Base-by-base conservation (phyloP, 2,888 invertebrate genomes). In the Litoditis marina region DNA sequence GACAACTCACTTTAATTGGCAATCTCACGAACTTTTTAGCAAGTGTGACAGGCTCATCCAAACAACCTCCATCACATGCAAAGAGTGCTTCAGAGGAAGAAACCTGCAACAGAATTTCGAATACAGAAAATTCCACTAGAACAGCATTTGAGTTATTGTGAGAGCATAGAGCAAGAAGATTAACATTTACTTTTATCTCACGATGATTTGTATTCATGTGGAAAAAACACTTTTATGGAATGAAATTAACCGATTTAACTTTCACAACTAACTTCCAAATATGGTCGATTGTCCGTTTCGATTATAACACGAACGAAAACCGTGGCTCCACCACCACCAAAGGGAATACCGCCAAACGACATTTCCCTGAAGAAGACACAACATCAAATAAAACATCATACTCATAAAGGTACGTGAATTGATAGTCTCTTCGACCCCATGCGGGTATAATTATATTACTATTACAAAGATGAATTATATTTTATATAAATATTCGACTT, bases 31-130 rank as follows among this genome's bases (percentile, higher is more conserved):
- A 64, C 11, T 46, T 59, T 25, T 72, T 85, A 84, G 84, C 82
- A 42, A 86, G 77, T 36, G 80, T 78, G 16, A 85, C 89, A 0
- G 93, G 92, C 16, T 89, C 87, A 82, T 93, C 92, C n/a, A 92
- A 85, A 81, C 94, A 94, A 0, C 93, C 94, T 0, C 90, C 94
- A 84, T 93, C 93, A 84, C 94, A 94, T 3, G 91, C 94, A 83
- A 68, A 79, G 36, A 79, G 47, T 39, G 69, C 66, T 42, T 55
- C 62, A 6, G 73, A 59, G 11, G 72, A 64, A 8, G 70, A 67
- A 2, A 71, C 73, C 73, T 73, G 54, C 32, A 59, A 25, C 13
- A 8, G 2, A 56, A 16, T 22, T 59, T n/a, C n/a, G n/a, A n/a
- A n/a, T n/a, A n/a, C n/a, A n/a, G n/a, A n/a, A n/a, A n/a, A n/a